Evolutionary conservation across 1,140 invertebrate species (phyloP), one percentile per base, ranked within the genome.

Genomic region (Euglossa dilemma): DNA sequence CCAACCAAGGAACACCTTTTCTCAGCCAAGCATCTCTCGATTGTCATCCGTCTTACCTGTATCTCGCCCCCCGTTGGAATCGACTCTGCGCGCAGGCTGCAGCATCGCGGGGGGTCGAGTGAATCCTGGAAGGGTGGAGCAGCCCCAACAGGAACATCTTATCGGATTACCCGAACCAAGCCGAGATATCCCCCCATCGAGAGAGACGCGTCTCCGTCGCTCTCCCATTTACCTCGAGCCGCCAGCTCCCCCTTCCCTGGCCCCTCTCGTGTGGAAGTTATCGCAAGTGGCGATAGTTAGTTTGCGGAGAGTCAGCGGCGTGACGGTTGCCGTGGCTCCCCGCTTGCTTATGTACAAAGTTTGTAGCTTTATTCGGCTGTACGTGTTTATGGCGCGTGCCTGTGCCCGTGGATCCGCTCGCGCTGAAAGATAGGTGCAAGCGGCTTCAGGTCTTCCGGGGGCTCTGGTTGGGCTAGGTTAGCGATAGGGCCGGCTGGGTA

Each of bases 201-300:
- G 72, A 28, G 47, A 83, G 66, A 83, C 74, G 67, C 81, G 45
- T 28, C 80, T 61, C 66, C 43, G 43, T 36, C 64, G 50, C 63
- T 69, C 57, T 43, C 66, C 50, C 57, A 54, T 70, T 78, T 50
- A 67, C 81, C 50, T 52, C 77, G 28, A 18, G 54, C 47, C 66
- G 69, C 63, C 9, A 50, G 50, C 28, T 71, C n/a, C 36, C 72
- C 59, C 54, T 47, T 61, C 45, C 47, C 63, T 12, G 14, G 11
- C 56, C 43, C 67, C 25, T 66, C 63, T 36, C 79, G 57, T 52
- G 72, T 80, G 80, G 87, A 91, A 91, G 90, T 91, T 91, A 91
- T 91, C 91, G 86, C 90, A 88, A 92, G 90, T 89, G 85, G 86
- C 90, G 91, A 92, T 93, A 92, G 92, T 93, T 93, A 92, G 91